phyloP scores from a whole-genome alignment of 2,888 invertebrate species.

The Petrolisthes manimaculis region DNA sequence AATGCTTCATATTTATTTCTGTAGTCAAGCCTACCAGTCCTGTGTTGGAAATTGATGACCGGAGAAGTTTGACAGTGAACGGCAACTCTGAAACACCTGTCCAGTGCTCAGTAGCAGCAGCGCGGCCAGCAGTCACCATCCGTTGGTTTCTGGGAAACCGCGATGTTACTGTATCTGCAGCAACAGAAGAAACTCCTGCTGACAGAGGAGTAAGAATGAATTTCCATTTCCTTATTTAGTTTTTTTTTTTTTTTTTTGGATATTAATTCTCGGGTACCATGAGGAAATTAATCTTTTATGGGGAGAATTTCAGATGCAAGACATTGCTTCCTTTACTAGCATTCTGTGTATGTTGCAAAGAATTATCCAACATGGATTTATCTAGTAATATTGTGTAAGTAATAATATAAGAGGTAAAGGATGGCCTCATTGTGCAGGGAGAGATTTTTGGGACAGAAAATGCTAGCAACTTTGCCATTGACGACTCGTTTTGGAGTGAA shows the following conservation, averaged over 20 bases:
- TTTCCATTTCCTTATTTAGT: neutral
- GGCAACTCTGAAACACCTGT: conserved; percentile 39
- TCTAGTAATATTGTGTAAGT: too few relatives aligned
- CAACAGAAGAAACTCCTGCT: conserved; percentile 54
- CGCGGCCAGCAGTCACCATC: conserved; percentile 57
- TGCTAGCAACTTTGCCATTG: too few relatives aligned
- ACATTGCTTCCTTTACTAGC: too few relatives aligned
- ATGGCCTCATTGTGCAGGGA: too few relatives aligned
- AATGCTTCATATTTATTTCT: conserved; percentile 1
- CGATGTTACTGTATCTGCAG: conserved; percentile 54
- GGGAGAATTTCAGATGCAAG: neutral
- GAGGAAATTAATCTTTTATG: too few relatives aligned
- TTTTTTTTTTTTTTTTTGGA: neutral
- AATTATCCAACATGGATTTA: too few relatives aligned
- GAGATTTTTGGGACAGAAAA: too few relatives aligned
- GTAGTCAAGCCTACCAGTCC: conserved; percentile 62
- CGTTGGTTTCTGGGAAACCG: conserved; percentile 61
- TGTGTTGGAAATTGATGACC: conserved; percentile 54
- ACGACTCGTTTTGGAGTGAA: too few relatives aligned
- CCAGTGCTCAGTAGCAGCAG: conserved; percentile 60
- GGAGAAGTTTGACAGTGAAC: conserved; percentile 27
- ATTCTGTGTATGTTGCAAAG: too few relatives aligned
- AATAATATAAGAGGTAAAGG: too few relatives aligned
- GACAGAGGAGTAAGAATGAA: conserved; percentile 51
- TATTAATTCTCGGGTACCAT: neutral